Base-by-base conservation (phyloP, 2,797 vertebrate species). In the Columba guinea region DNA sequence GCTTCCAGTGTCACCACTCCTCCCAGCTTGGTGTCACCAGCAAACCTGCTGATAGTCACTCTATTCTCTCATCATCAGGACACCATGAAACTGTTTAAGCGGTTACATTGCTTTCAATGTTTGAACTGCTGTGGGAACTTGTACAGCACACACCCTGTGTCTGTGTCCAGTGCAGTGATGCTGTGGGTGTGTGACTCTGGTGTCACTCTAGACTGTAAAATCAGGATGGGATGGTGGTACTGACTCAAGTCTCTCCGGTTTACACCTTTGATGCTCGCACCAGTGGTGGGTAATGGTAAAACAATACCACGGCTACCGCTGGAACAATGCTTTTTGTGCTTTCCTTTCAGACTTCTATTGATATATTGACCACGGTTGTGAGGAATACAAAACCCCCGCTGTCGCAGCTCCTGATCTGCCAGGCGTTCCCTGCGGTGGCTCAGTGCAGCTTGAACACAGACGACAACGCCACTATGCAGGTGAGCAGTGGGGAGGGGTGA, bases 391-490 rank as follows among this genome's bases (percentile, higher is more conserved):
- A 99, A 85, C 98, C 99, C 7, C 99, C 99, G 8, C 98, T 99
- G 62, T 99, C 99, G 13, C 99, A 99, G 97, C 98, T 99, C 96
- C 98, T 99, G 56, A 98, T 99, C 94, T 99, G 99, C 95, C 99
- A 99, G 87, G 99, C 98, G 0, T 99, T 99, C 77, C 99, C 99
- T 67, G 99, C 99, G 17, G 99, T 99, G 94, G 99, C 99, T 15
- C 99, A 99, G 95, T 99, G 99, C 97, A 99, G 99, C 22, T 97
- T 99, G 46, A 99, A 98, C 90, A 99, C 99, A 0, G 99, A 99
- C 32, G 99, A 99, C 97, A 99, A 99, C 59, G 98, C 99, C 30
- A 99, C 98, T 41, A 99, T 99, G 99, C 99, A 99, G 99, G 99
- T 99, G 98, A 94, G 10, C 64, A 46, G 55, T 13, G 71, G 39